Percentiles rank a stretch among this genome's conserved stretches.
These are phyloP conservation scores for Autographa gamma DNA, from an alignment of 2,888 invertebrate species.

Conservation along the genomic window DNA sequence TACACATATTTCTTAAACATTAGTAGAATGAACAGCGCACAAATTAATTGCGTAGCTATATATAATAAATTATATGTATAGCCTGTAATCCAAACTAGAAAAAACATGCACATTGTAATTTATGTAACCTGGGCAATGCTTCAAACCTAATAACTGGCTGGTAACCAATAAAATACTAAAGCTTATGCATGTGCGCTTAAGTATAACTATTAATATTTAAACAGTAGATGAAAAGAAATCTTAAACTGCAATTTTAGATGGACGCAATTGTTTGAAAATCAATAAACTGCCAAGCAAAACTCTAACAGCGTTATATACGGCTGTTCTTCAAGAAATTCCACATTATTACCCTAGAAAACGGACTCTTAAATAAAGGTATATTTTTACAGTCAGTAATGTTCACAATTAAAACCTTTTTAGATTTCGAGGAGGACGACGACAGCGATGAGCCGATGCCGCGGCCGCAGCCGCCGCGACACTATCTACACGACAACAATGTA, in stretches of 20 bases:
- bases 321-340: no score
- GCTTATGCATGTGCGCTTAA: background rate
- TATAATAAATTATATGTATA: background rate
- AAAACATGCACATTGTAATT: background rate
- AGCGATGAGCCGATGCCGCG: constrained; percentile 89
- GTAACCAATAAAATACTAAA: background rate
- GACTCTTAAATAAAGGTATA: no score
- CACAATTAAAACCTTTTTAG: constrained; percentile 72
- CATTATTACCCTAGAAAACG: no score
- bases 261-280: background rate
- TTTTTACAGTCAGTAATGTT: background rate
- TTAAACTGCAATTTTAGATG: background rate
- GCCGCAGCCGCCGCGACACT: constrained; percentile 84
- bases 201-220: background rate
- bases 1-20: no score
- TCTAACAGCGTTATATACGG: no score
- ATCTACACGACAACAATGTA: constrained; percentile 81
- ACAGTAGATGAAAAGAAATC: no score
- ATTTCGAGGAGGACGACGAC: constrained; percentile 93
- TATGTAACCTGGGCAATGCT: background rate
- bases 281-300: background rate
- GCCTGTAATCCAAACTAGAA: no score
- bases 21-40: no score
- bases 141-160: background rate
- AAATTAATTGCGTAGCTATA: no score